Evolutionary conservation across 2,797 vertebrate species (phyloP).

Genomic region (Danionella dracula): DNA sequence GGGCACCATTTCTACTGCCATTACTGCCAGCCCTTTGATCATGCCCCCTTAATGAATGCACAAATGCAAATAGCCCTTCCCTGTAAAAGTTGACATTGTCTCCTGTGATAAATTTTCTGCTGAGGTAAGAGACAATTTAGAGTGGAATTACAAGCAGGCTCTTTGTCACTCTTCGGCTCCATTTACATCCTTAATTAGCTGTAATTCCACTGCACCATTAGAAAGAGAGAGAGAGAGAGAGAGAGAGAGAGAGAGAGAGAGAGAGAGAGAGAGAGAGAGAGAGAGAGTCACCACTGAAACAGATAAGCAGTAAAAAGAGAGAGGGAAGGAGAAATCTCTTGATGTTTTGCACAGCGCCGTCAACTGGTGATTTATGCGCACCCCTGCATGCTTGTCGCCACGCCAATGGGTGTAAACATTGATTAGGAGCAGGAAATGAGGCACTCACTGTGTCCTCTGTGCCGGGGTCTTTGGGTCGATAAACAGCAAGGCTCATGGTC

Average conservation of each 20-base stretch:
- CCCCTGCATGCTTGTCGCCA: slow-evolving; percentile 51
- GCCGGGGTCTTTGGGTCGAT: slow-evolving; percentile 64
- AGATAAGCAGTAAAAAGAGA: slow-evolving; percentile 40
- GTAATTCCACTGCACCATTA: slow-evolving; percentile 81
- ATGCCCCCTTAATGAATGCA: slow-evolving; percentile 67
- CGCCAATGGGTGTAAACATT: slow-evolving; percentile 67
- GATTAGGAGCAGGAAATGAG: slow-evolving; percentile 73
- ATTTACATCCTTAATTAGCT: slow-evolving; percentile 92
- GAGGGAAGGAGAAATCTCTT: slow-evolving; percentile 38
- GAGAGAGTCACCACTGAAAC: slow-evolving; percentile 38
- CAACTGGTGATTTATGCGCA: slow-evolving; percentile 67
- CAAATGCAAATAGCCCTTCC: slow-evolving; percentile 69
- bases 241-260: slow-evolving; percentile 28
- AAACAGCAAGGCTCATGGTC: slow-evolving; percentile 55
- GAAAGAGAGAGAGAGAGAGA: slow-evolving; percentile 55
- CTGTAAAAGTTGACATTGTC: slow-evolving; percentile 85
- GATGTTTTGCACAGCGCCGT: slow-evolving; percentile 47
- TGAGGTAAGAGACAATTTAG: slow-evolving; percentile 89
- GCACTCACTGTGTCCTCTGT: slow-evolving; percentile 68
- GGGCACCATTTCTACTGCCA: slow-evolving; percentile 60
- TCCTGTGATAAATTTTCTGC: slow-evolving; percentile 87
- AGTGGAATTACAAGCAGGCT: slow-evolving; percentile 83
- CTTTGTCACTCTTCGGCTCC: slow-evolving; percentile 78
- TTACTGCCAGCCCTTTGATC: slow-evolving; percentile 50
- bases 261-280: slow-evolving; percentile 25